These are phyloP conservation scores for Dipus sagitta DNA, from an alignment of 2,797 vertebrate species.

Conservation along the genomic window DNA sequence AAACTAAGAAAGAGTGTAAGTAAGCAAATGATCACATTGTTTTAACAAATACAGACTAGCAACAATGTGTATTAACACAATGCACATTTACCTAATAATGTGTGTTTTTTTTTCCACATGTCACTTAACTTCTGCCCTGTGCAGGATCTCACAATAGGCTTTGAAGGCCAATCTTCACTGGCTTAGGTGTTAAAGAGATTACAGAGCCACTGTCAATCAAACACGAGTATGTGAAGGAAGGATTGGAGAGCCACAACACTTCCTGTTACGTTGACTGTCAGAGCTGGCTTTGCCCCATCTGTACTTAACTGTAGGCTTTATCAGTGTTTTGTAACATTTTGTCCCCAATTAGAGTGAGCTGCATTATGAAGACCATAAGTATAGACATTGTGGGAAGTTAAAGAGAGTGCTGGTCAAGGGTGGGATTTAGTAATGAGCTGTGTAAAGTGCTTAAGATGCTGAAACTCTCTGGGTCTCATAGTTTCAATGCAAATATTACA, in stretches of 20 bases:
- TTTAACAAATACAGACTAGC: constrained; percentile 1
- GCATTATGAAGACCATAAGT: not conserved
- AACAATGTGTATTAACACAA: not conserved
- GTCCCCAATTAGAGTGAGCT: not conserved
- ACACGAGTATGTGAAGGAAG: not conserved
- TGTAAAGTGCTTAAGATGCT: not conserved
- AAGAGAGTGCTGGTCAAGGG: not conserved
- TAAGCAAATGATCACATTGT: not conserved
- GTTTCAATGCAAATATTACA: constrained; percentile 1
- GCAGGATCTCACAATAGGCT: not conserved
- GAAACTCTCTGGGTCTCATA: not conserved
- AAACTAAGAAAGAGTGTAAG: not conserved
- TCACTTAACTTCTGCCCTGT: not conserved
- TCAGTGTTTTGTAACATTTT: constrained; percentile 32
- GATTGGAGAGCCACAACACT: not conserved
- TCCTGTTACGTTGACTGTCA: not conserved
- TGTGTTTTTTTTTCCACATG: not conserved
- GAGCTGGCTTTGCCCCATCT: not conserved
- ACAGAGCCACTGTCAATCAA: not conserved
- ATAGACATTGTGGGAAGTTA: not conserved
- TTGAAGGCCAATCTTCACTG: not conserved
- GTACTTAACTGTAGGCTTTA: not conserved
- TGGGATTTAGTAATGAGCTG: not conserved
- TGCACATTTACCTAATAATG: not conserved
- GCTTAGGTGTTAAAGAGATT: not conserved